Conservation (phyloP, 2,113 vertebrate species). For the Dasyornis broadbenti region DNA sequence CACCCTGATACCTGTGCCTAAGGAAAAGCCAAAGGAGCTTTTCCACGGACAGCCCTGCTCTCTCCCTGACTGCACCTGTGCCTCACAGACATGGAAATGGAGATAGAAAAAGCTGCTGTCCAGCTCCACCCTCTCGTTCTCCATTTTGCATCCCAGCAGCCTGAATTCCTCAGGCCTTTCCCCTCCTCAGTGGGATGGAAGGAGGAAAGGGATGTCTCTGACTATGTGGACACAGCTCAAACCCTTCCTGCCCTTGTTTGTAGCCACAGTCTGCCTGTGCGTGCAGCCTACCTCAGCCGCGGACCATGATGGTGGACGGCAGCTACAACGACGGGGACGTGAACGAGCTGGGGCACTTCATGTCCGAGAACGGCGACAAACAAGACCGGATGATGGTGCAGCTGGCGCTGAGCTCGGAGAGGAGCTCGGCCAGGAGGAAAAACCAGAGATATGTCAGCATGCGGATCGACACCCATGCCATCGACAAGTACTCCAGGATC, state of each 20-base stretch:
- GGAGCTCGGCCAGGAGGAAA: constrained; percentile 80
- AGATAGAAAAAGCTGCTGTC: background rate
- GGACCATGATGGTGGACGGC: constrained; percentile 80
- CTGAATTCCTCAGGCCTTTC: background rate
- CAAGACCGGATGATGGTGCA: constrained; percentile 88
- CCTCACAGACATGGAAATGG: background rate
- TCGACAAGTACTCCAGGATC: constrained; percentile 96
- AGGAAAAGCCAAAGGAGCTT: background rate
- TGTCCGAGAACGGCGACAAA: constrained; percentile 80
- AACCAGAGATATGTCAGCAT: constrained; percentile 88
- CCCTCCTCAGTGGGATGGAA: background rate
- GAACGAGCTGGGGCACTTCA: constrained; percentile 79
- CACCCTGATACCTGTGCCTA: background rate
- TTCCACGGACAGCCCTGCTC: background rate
- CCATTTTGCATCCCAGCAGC: background rate
- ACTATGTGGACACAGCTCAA: background rate
- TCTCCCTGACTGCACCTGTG: background rate
- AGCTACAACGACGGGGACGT: constrained; percentile 86
- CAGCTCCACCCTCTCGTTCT: background rate
- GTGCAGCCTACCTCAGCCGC: constrained; percentile 81
- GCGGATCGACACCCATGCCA: constrained; percentile 94
- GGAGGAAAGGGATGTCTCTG: background rate
- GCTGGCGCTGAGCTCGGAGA: constrained; percentile 80
- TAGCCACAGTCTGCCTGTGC: constrained; percentile 84
- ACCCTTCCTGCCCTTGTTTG: background rate